Conservation (phyloP, 2,888 invertebrate species). For the Abscondita cerata region DNA sequence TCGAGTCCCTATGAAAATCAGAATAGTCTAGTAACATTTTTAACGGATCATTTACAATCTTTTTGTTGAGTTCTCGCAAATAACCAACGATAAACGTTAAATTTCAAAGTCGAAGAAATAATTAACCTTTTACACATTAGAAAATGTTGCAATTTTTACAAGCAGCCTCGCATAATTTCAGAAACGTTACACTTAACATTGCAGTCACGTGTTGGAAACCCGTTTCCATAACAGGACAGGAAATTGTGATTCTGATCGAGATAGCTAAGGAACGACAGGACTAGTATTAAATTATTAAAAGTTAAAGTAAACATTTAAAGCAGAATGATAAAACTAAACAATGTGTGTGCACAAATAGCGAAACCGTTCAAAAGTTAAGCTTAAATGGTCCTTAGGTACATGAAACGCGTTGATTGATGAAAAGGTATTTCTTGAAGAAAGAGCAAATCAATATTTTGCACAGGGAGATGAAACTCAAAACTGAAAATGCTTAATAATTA, state of each 20-base stretch:
- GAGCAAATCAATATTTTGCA: no score
- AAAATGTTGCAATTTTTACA: constrained; percentile 1
- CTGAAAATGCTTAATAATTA: no score
- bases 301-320: constrained; percentile 14
- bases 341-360: no score
- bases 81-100: constrained; percentile 28
- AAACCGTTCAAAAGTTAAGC: background rate
- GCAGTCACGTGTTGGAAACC: constrained; percentile 34
- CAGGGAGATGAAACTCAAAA: no score
- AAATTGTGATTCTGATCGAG: constrained; percentile 40
- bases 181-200: constrained; percentile 11
- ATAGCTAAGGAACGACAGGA: constrained; percentile 36
- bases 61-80: constrained; percentile 25
- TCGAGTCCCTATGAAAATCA: constrained; percentile 31
- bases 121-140: background rate
- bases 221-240: constrained; percentile 36
- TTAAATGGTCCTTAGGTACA: no score
- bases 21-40: constrained; percentile 35
- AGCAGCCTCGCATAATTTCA: background rate
- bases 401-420: no score
- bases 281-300: constrained; percentile 38
- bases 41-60: constrained; percentile 36
- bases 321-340: background rate
- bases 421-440: no score
- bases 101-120: background rate